Evolutionary conservation across 2,113 vertebrate species (phyloP).

Genomic region (Cynoglossus semilaevis): DNA sequence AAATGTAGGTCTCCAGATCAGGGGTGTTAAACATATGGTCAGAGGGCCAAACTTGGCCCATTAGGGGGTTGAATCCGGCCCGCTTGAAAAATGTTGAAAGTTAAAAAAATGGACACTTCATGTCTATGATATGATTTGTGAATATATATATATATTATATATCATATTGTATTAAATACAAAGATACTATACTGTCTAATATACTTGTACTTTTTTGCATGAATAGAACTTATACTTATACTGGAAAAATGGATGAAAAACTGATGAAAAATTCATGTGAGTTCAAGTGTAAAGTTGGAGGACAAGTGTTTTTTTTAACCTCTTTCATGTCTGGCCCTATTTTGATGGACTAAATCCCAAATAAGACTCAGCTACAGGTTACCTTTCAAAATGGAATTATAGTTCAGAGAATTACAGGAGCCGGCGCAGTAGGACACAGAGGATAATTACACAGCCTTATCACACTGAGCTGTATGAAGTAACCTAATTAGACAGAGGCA

Average conservation of each 20-base stretch:
- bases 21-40: too few species aligned
- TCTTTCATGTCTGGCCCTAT: constrained; percentile 19
- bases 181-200: too few species aligned
- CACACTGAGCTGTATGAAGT: constrained; percentile 56
- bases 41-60: too few species aligned
- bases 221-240: too few species aligned
- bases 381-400: constrained; percentile 34
- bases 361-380: constrained; percentile 36
- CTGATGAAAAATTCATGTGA: not conserved
- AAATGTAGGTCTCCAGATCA: too few species aligned
- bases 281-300: not conserved
- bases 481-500: constrained; percentile 67
- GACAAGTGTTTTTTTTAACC: not conserved
- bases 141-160: too few species aligned
- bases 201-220: too few species aligned
- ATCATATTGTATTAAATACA: too few species aligned
- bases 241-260: not conserved
- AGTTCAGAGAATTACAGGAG: constrained; percentile 60
- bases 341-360: constrained; percentile 47
- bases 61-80: too few species aligned
- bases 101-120: too few species aligned
- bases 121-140: too few species aligned
- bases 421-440: constrained; percentile 58
- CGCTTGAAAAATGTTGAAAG: too few species aligned
- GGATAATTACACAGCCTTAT: constrained; percentile 70